A percentile compares a stretch with the other conserved stretches of the same genome.
Conservation (phyloP, 2,113 vertebrate genomes). For the Burhinus bistriatus region DNA sequence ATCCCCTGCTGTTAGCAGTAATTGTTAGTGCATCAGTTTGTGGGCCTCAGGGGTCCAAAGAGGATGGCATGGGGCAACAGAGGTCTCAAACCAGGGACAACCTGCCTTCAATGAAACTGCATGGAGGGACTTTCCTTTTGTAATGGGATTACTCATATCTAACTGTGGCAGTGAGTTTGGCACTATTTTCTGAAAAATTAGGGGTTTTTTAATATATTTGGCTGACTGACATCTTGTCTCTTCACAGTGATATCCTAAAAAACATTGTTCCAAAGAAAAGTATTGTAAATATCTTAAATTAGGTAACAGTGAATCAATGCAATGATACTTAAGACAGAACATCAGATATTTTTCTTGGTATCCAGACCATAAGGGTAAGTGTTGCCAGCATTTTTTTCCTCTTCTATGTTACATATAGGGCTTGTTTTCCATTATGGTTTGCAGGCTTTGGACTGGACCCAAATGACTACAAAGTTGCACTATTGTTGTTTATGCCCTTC, state of each 20-base stretch:
- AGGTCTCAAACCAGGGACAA: neutral
- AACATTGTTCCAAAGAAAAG: neutral
- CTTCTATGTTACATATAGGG: neutral
- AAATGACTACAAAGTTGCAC: neutral
- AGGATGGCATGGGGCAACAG: neutral
- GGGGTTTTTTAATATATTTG: neutral
- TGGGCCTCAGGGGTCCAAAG: neutral
- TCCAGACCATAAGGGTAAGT: neutral
- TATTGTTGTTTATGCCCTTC: neutral
- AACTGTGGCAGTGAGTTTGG: neutral
- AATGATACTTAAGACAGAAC: neutral
- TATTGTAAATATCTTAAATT: neutral
- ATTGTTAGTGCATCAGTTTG: neutral
- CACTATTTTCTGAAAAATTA: neutral
- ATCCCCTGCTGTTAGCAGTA: neutral
- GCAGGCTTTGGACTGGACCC: neutral
- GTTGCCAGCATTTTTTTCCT: neutral
- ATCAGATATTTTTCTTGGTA: neutral
- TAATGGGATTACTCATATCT: neutral
- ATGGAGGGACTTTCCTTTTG: neutral
- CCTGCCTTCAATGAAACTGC: neutral
- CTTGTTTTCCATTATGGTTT: neutral
- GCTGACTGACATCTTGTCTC: neutral
- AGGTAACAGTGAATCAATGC: neutral
- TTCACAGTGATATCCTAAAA: neutral